Evolutionary conservation across 2,888 invertebrate species (phyloP).

Genomic region (Tetropium fuscum): DNA sequence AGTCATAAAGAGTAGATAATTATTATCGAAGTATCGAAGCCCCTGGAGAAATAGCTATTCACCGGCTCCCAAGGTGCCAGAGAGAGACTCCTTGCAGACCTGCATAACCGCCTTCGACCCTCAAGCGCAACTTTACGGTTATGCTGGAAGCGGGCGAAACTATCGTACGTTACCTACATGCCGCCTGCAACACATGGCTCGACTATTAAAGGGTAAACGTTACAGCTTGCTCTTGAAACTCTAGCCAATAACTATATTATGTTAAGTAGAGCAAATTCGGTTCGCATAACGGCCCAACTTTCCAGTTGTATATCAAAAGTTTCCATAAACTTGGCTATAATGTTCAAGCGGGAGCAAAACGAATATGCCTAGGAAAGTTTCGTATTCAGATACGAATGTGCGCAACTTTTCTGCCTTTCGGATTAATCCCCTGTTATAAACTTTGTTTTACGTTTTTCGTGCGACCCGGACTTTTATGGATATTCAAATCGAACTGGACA

Average conservation of each 20-base stretch:
- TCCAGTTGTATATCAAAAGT: conserved; percentile 47
- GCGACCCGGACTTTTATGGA: too few relatives aligned
- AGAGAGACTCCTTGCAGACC: conserved; percentile 27
- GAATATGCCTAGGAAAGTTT: conserved; percentile 25
- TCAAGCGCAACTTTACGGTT: conserved; percentile 53
- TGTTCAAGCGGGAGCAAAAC: conserved; percentile 31
- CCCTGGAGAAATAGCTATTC: conserved; percentile 29
- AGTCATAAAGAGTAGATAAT: conserved; percentile 34
- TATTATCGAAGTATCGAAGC: conserved; percentile 27
- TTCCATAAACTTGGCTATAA: conserved; percentile 36
- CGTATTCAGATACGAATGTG: conserved; percentile 23
- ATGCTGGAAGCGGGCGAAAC: conserved; percentile 56
- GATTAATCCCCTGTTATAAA: conserved; percentile 15
- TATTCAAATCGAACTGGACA: too few relatives aligned
- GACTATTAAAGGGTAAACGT: conserved; percentile 58
- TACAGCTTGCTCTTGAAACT: conserved; percentile 57
- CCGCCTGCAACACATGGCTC: conserved; percentile 55
- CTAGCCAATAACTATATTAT: conserved; percentile 56
- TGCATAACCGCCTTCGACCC: conserved; percentile 30
- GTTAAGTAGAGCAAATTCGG: conserved; percentile 52
- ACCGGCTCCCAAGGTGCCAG: conserved; percentile 26
- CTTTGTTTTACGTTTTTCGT: conserved; percentile 8
- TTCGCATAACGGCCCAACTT: conserved; percentile 43
- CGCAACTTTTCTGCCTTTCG: conserved; percentile 18
- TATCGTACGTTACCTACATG: conserved; percentile 57